Evolutionary conservation across 2,113 vertebrate genomes (phyloP).

Genomic region (Struthidea cinerea): DNA sequence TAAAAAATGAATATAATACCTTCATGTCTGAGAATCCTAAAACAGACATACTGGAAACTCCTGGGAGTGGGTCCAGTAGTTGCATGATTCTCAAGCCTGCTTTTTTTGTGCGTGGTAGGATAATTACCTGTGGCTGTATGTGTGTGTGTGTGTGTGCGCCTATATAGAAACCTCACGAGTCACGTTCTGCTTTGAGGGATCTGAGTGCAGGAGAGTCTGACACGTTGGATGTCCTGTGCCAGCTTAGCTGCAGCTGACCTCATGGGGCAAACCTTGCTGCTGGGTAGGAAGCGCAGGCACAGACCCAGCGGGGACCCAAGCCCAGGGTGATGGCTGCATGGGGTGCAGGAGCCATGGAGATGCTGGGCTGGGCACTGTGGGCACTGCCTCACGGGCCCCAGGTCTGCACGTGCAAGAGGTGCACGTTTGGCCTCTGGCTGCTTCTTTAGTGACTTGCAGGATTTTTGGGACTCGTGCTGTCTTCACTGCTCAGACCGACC

Average conservation of each 20-base stretch:
- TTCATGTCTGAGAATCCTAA: neutral
- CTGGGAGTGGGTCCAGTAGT: neutral
- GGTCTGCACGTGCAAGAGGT: neutral
- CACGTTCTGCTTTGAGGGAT: neutral
- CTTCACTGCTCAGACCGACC: neutral
- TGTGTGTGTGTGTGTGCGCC: fast-evolving
- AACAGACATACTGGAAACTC: neutral
- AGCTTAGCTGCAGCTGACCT: neutral
- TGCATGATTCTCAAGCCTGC: neutral
- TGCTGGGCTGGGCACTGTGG: neutral
- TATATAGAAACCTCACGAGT: neutral
- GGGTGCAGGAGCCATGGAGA: neutral
- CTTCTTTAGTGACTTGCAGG: neutral
- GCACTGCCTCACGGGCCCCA: fast-evolving
- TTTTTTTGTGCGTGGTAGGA: neutral
- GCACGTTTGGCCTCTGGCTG: neutral
- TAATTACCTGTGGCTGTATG: neutral
- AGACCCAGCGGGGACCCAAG: neutral
- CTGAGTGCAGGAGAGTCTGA: neutral
- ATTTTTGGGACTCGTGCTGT: fast-evolving
- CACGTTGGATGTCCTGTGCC: neutral
- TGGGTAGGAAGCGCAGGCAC: neutral
- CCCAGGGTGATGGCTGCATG: fast-evolving
- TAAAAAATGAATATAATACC: neutral
- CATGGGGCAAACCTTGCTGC: neutral